Conservation (phyloP, 2,797 vertebrate species). For the Takifugu ocellatus region DNA sequence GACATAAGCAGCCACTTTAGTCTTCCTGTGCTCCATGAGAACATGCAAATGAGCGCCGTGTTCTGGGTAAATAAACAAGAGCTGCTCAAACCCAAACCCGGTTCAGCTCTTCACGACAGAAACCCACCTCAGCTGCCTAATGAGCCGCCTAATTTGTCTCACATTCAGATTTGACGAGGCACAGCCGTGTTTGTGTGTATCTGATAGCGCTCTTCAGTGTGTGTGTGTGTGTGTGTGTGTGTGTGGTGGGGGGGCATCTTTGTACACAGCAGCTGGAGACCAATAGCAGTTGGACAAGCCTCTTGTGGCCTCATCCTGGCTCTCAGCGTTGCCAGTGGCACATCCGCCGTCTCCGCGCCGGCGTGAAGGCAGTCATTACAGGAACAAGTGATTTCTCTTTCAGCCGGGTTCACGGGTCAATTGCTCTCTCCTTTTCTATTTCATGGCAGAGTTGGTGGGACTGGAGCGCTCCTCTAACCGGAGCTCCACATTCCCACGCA, state of each 20-base stretch:
- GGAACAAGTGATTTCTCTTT: conserved; percentile 72
- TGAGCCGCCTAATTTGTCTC: conserved; percentile 62
- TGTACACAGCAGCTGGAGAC: conserved; percentile 52
- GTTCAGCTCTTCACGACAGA: conserved; percentile 32
- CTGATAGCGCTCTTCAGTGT: conserved; percentile 52
- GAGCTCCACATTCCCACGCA: conserved; percentile 69
- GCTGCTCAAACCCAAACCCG: conserved; percentile 38
- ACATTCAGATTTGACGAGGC: conserved; percentile 53
- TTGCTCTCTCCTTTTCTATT: conserved; percentile 68
- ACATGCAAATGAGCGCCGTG: conserved; percentile 61
- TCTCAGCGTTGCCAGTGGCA: conserved; percentile 27
- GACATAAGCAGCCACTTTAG: conserved; percentile 64
- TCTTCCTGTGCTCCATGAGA: conserved; percentile 52
- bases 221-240: background rate
- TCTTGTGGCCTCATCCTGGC: conserved; percentile 31
- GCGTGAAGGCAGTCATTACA: conserved; percentile 66
- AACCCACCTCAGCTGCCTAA: conserved; percentile 61
- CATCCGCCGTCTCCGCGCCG: conserved; percentile 41
- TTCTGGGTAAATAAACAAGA: conserved; percentile 56
- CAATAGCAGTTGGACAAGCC: conserved; percentile 48
- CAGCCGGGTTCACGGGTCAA: conserved; percentile 76
- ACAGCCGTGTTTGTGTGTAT: conserved; percentile 59
- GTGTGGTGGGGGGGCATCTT: conserved; percentile 24
- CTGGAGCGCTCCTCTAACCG: conserved; percentile 59
- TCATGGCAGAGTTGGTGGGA: conserved; percentile 69